Conservation (phyloP, 2,797 vertebrate species). For the Clangula hyemalis region DNA sequence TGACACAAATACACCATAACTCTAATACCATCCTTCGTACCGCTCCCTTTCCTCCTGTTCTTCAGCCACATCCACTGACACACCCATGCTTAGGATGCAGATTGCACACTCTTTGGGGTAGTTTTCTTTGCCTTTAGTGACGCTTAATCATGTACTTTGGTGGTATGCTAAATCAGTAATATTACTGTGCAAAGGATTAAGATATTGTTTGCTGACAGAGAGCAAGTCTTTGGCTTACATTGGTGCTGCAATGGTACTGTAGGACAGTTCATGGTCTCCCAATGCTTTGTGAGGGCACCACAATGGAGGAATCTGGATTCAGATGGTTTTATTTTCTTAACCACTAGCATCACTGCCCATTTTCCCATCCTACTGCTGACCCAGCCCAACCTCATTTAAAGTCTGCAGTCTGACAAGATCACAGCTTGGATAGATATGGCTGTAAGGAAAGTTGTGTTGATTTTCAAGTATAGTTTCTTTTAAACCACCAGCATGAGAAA, state of each 20-base stretch:
- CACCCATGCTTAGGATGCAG: not conserved
- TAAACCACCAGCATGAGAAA: constrained; percentile 22
- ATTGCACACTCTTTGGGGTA: not conserved
- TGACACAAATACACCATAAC: not conserved
- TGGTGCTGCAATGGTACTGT: not conserved
- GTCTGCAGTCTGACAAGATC: constrained; percentile 19
- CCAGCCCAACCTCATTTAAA: not conserved
- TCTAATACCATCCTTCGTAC: not conserved
- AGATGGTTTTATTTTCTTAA: not conserved
- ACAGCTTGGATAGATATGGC: not conserved
- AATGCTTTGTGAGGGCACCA: not conserved
- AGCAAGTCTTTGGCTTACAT: not conserved
- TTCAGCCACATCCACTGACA: not conserved
- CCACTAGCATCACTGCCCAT: not conserved
- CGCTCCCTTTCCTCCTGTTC: not conserved
- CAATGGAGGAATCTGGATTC: not conserved
- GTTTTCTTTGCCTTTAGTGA: not conserved
- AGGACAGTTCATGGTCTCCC: not conserved
- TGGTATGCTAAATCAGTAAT: not conserved
- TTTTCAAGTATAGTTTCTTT: constrained; percentile 11
- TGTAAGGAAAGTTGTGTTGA: not conserved
- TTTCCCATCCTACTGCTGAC: not conserved
- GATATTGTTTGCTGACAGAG: not conserved
- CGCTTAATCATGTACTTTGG: fast-evolving
- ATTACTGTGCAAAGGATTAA: not conserved